phyloP scores from a whole-genome alignment of 2,797 vertebrate genomes.

The Pangasius djambal region DNA sequence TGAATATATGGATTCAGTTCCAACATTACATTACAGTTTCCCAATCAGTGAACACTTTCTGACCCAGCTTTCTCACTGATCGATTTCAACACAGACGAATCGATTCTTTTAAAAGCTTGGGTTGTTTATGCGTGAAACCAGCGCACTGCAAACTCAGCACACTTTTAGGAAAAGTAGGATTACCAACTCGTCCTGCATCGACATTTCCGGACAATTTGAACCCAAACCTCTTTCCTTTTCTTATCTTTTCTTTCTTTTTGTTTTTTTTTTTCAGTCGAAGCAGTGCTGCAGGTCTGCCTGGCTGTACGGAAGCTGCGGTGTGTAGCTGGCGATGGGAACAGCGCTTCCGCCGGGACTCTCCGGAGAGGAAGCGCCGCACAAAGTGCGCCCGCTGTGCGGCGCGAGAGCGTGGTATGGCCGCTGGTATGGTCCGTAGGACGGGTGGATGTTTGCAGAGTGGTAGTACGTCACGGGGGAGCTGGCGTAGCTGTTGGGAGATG shows the following conservation, averaged over 20 bases:
- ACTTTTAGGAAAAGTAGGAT: background rate
- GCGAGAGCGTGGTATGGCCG: slow-evolving; percentile 65
- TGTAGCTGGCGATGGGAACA: slow-evolving; percentile 58
- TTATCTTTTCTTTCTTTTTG: background rate
- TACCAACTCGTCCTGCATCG: background rate
- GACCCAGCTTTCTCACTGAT: background rate
- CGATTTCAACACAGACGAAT: no score
- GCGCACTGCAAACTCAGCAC: background rate
- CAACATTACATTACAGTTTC: background rate
- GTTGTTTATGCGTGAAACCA: slow-evolving; percentile 9
- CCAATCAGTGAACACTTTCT: background rate
- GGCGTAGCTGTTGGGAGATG: slow-evolving; percentile 60
- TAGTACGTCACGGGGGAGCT: slow-evolving; percentile 61
- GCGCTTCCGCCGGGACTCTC: slow-evolving; percentile 64
- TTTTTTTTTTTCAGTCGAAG: slow-evolving; percentile 9
- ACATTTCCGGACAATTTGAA: background rate
- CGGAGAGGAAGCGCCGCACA: slow-evolving; percentile 64
- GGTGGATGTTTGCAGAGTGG: slow-evolving; percentile 55
- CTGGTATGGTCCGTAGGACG: slow-evolving; percentile 65
- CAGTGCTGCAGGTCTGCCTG: slow-evolving; percentile 36
- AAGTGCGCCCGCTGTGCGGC: slow-evolving; percentile 64
- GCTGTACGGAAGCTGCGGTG: slow-evolving; percentile 54
- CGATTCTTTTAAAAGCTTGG: background rate
- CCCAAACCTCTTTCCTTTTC: background rate
- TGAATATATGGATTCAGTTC: background rate